A percentile compares a stretch with the other conserved stretches of the same genome.
These are phyloP conservation scores for Osmerus mordax DNA, from an alignment of 2,113 vertebrate genomes.

Conservation along the genomic window DNA sequence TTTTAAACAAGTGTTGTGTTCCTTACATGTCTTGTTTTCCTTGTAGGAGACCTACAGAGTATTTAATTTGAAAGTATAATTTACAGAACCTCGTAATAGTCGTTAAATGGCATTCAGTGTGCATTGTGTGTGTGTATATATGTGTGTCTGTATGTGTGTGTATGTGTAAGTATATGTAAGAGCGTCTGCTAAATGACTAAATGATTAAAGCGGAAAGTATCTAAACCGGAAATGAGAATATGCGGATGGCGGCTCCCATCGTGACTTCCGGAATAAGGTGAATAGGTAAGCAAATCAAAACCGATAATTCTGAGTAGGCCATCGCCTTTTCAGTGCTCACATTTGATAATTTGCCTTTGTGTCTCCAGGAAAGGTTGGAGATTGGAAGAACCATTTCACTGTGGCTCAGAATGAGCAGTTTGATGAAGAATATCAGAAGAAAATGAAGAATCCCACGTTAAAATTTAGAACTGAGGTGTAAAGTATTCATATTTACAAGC, in stretches of 20 bases:
- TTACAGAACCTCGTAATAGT: background rate
- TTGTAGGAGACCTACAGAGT: background rate
- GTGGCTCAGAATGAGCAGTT: conserved; percentile 65
- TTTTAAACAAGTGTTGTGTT: background rate
- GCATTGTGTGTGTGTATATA: background rate
- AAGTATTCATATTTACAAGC: background rate
- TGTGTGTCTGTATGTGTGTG: too few relatives aligned
- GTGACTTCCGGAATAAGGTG: too few relatives aligned
- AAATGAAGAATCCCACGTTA: conserved; percentile 57
- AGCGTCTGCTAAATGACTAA: too few relatives aligned
- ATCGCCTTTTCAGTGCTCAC: background rate
- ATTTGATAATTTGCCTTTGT: conserved; percentile 4
- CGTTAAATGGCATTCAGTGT: background rate
- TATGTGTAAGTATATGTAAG: too few relatives aligned
- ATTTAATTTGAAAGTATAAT: background rate
- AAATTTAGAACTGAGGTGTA: conserved; percentile 52
- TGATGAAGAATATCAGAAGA: conserved; percentile 64
- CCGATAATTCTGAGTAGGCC: too few relatives aligned
- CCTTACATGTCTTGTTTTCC: background rate
- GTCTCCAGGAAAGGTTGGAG: conserved; percentile 63
- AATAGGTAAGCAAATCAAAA: too few relatives aligned
- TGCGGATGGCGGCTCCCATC: too few relatives aligned
- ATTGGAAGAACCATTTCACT: conserved; percentile 66
- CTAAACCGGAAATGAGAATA: too few relatives aligned
- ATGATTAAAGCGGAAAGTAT: too few relatives aligned